phyloP scores from a whole-genome alignment of 2,888 invertebrate species.

The Drosophila pseudotalamancana region DNA sequence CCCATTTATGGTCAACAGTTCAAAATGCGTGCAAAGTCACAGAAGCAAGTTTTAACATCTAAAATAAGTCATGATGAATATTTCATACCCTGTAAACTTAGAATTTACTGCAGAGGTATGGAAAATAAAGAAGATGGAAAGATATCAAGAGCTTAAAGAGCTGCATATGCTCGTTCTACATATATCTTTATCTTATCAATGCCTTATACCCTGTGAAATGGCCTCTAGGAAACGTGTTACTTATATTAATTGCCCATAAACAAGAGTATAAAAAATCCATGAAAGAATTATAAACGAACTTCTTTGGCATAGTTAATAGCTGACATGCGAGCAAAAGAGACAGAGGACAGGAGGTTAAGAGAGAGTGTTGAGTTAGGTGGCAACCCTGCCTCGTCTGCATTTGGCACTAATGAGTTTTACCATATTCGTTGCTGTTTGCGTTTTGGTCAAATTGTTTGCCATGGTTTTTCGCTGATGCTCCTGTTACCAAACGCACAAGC shows the following conservation, averaged over 20 bases:
- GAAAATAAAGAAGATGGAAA: not conserved
- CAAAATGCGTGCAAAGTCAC: conserved; percentile 11
- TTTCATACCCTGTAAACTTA: not conserved
- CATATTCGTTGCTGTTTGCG: conserved; percentile 69
- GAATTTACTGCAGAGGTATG: accelerated
- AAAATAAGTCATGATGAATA: not conserved
- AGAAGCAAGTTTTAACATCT: not conserved
- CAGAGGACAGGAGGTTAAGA: not conserved
- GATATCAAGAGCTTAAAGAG: not conserved
- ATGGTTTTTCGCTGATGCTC: conserved; percentile 27
- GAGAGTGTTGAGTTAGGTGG: not conserved
- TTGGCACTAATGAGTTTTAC: conserved; percentile 79
- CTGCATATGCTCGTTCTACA: too few relatives aligned
- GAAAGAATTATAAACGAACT: conserved; percentile 22
- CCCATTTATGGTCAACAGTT: conserved; percentile 13
- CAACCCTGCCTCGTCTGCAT: conserved; percentile 42
- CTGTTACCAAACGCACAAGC: not conserved
- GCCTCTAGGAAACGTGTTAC: too few relatives aligned
- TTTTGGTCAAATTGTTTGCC: conserved; percentile 42
- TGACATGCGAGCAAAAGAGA: not conserved
- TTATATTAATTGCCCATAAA: not conserved
- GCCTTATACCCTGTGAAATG: too few relatives aligned
- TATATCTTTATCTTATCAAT: too few relatives aligned
- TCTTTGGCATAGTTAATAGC: conserved; percentile 9
- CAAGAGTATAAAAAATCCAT: not conserved